Evolutionary conservation across 2,113 vertebrate genomes (phyloP).

Genomic region (Hymenochirus boettgeri): DNA sequence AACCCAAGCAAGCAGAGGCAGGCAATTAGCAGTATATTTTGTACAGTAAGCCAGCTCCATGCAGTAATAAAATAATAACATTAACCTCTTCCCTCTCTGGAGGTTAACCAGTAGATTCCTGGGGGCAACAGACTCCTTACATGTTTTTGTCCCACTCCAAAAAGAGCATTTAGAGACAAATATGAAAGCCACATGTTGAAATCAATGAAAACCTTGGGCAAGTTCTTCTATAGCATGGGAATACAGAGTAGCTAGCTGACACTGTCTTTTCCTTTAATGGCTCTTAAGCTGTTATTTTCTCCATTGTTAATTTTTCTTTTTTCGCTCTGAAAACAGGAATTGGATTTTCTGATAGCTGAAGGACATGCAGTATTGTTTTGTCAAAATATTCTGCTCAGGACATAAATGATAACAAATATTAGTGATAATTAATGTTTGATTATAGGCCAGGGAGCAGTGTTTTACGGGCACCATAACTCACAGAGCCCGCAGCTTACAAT

Average conservation of each 20-base stretch:
- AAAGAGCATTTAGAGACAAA: background rate
- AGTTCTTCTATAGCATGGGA: background rate
- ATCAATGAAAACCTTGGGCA: background rate
- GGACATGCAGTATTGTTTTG: background rate
- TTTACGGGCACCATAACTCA: constrained; percentile 14
- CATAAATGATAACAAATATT: constrained; percentile 11
- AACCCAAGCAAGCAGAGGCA: constrained; percentile 3
- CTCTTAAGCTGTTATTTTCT: background rate
- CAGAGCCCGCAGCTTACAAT: constrained; percentile 5
- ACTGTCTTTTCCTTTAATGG: too few species aligned
- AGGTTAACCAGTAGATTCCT: background rate
- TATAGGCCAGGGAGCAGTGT: background rate
- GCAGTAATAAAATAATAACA: constrained; percentile 22
- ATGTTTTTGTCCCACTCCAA: background rate
- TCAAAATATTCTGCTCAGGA: background rate
- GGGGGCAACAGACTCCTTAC: background rate
- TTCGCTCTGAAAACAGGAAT: background rate
- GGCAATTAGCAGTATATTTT: constrained; percentile 26
- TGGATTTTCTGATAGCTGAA: background rate
- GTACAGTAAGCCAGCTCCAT: constrained; percentile 32
- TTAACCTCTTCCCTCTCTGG: constrained; percentile 13
- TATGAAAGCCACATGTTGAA: background rate
- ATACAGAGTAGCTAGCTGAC: background rate
- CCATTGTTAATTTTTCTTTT: background rate
- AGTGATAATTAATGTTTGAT: constrained; percentile 28